A percentile compares a stretch with the other conserved stretches of the same genome.
These are phyloP conservation scores for Drosophila paranaensis DNA, from an alignment of 2,888 invertebrate species.

Conservation along the genomic window DNA sequence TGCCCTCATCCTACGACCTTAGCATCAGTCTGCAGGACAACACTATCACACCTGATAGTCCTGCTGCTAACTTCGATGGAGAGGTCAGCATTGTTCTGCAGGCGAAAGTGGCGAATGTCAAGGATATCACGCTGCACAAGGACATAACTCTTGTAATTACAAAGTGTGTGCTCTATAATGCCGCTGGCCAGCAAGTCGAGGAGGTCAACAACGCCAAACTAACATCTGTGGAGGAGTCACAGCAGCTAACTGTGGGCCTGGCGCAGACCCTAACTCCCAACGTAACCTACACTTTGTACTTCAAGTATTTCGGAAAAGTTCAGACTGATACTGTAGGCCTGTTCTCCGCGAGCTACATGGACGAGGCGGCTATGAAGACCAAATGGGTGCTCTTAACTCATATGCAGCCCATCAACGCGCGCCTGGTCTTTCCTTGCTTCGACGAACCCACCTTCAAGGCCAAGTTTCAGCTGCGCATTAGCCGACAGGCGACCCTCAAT, in stretches of 20 bases:
- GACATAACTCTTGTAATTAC: constrained; percentile 57
- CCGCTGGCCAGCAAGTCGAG: constrained; percentile 32
- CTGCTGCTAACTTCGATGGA: constrained; percentile 75
- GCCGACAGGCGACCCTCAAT: constrained; percentile 83
- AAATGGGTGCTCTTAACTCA: constrained; percentile 87
- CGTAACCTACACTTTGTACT: constrained; percentile 84
- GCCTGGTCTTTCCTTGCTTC: constrained; percentile 90
- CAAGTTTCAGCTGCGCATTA: constrained; percentile 87
- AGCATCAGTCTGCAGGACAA: constrained; percentile 83
- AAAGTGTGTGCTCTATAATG: constrained; percentile 46
- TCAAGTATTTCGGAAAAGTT: constrained; percentile 86
- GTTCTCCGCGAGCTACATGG: constrained; percentile 70
- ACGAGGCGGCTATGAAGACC: constrained; percentile 42
- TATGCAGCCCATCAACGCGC: constrained; percentile 88
- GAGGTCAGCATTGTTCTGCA: constrained; percentile 85
- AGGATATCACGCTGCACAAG: constrained; percentile 85
- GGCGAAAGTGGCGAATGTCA: constrained; percentile 81
- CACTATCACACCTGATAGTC: constrained; percentile 30
- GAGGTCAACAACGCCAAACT: constrained; percentile 19
- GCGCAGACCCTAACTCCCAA: constrained; percentile 75
- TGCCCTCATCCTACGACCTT: constrained; percentile 86
- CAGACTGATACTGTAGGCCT: constrained; percentile 79
- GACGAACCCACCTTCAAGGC: constrained; percentile 91
- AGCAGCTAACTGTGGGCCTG: constrained; percentile 85
- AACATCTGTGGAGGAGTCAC: constrained; percentile 74